Base-by-base conservation (phyloP, 2,113 vertebrate species). In the Talpa occidentalis region DNA sequence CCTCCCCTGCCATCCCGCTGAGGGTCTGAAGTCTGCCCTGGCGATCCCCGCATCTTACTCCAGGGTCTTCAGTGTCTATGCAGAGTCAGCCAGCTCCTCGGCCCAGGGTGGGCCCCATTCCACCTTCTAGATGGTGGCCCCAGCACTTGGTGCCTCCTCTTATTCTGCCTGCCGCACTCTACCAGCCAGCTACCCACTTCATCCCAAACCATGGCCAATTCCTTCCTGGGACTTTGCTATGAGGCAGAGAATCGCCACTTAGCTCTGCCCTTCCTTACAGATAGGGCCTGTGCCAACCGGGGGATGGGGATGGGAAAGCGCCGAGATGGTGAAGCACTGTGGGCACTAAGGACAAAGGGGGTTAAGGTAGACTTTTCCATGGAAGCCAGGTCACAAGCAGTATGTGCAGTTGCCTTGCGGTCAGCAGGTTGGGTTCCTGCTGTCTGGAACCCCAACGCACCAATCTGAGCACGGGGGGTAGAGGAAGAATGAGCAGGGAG, bases 351-450 rank as follows among this genome's bases (percentile, higher is more conserved):
- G n/a, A 72, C 14, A 81, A 72, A 87, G 49, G 52, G 9, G 16
- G 17, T 30, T 47, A 89, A 66, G 86, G 12, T 10, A 67, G n/a
- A 5, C 32, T 52, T 83, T 16, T 26, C 30, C 47, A 28, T 14
- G 8, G 9, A 24, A 83, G 56, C 11, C 60, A 42, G 24, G 0
- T 10, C 22, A 32, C 15, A 54, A 52, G 47, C 52, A 64, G 32
- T 28, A 10, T 3, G 5, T 17, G 24, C 44, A 30, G n/a, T 15
- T 37, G 11, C 40, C 1, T 0, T 2, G 32, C 14, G 10, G 83
- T 67, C 32, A 3, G 21, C 0, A 5, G 28, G 30, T 1, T 26
- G 6, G 66, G 32, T 22, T 3, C 11, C 19, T 44, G 19, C 9
- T 16, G 24, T 32, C 35, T 19, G 17, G 47, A 60, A 7, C 40